phyloP scores from a whole-genome alignment of 23 tunicate genomes.

The Clavelina lepadiformis region DNA sequence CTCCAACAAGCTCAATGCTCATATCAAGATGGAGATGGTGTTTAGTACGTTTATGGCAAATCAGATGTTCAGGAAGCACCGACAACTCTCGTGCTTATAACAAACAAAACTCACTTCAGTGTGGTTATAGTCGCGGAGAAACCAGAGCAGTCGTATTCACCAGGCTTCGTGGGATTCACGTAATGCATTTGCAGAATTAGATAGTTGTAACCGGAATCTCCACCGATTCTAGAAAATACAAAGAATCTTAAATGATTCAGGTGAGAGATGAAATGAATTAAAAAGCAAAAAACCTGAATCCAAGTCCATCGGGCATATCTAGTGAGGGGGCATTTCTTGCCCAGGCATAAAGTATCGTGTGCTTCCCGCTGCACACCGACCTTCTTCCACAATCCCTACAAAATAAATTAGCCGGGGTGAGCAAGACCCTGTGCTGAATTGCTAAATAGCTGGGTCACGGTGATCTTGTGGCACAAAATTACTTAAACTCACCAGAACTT shows the following conservation, averaged over 20 bases:
- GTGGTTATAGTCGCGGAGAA: constrained; percentile 25
- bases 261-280: not conserved
- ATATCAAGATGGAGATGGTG: no score
- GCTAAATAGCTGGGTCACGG: not conserved
- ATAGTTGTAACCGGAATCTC: constrained; percentile 18
- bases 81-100: no score
- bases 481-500: constrained; percentile 10
- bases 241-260: not conserved
- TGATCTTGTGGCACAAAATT: not conserved
- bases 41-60: no score
- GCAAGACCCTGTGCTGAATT: no score
- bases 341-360: constrained; percentile 68
- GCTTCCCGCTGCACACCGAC: constrained; percentile 23
- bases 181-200: constrained; percentile 88
- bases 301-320: constrained; percentile 37
- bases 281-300: constrained; percentile 39
- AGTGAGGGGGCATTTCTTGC: constrained; percentile 77
- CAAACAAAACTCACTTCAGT: constrained; percentile 37
- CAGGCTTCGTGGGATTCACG: constrained; percentile 26
- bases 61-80: no score
- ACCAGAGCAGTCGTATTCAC: constrained; percentile 58
- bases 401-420: no score
- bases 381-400: constrained; percentile 47
- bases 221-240: constrained; percentile 57
- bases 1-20: no score